Conservation (phyloP, 2,113 vertebrate genomes). For the Pelmatolapia mariae region DNA sequence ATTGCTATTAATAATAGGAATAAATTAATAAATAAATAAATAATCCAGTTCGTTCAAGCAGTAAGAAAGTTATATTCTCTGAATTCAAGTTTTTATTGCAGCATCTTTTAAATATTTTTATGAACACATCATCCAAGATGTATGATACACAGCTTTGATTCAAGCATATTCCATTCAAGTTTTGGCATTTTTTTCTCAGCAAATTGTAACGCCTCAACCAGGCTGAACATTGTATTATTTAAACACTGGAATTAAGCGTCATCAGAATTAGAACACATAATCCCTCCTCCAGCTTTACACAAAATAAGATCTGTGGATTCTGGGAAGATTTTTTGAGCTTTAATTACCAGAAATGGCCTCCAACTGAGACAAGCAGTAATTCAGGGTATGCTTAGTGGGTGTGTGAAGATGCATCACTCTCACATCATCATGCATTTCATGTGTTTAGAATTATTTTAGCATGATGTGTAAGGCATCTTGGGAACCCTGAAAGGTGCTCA, state of each 20-base stretch:
- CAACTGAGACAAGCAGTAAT: neutral
- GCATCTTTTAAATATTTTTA: neutral
- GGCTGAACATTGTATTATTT: neutral
- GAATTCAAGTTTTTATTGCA: neutral
- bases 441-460: neutral
- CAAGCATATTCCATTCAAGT: neutral
- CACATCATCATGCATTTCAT: neutral
- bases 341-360: neutral
- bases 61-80: neutral
- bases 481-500: neutral
- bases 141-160: neutral
- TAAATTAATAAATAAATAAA: neutral
- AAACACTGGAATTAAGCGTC: neutral
- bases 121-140: neutral
- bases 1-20: neutral
- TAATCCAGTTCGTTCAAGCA: neutral
- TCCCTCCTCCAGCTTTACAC: neutral
- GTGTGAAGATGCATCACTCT: neutral
- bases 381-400: neutral
- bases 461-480: neutral
- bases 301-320: neutral
- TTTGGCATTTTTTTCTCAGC: neutral
- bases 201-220: neutral
- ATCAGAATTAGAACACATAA: neutral
- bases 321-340: neutral